phyloP scores from a whole-genome alignment of 2,797 vertebrate genomes.

The Bradypus variegatus region DNA sequence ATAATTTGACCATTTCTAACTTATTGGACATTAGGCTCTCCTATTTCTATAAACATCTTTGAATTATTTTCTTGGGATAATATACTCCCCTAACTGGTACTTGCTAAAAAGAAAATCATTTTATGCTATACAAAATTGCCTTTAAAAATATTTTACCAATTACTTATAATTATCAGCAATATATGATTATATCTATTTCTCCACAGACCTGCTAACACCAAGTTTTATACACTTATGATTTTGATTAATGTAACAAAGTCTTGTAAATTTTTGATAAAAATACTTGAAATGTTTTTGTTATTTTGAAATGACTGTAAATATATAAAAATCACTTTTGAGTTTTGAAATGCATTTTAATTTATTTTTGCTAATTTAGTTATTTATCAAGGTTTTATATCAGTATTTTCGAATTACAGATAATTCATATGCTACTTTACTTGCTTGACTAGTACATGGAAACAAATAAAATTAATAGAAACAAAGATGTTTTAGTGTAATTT shows the following conservation, averaged over 20 bases:
- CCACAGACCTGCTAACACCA: background rate
- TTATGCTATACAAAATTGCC: background rate
- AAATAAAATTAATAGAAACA: background rate
- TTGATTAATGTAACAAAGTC: background rate
- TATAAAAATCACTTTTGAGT: background rate
- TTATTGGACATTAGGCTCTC: background rate
- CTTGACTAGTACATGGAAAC: background rate
- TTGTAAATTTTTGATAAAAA: background rate
- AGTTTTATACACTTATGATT: background rate
- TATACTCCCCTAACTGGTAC: background rate
- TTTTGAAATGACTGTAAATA: background rate
- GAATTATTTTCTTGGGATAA: background rate
- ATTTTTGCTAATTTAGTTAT: background rate
- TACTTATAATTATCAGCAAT: background rate
- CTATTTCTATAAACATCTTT: background rate
- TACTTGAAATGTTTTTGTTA: background rate
- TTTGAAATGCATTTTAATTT: slow-evolving; percentile 9
- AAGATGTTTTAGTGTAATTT: background rate
- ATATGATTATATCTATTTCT: background rate
- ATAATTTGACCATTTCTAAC: background rate
- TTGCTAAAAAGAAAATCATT: background rate
- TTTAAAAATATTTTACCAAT: background rate
- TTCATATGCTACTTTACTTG: background rate
- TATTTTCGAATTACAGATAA: background rate
- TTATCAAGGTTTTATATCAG: slow-evolving; percentile 18